Percentiles rank a stretch among this genome's conserved stretches.
These are phyloP conservation scores for Corythornis cristatus DNA, from an alignment of 2,113 vertebrate genomes.

Conservation along the genomic window DNA sequence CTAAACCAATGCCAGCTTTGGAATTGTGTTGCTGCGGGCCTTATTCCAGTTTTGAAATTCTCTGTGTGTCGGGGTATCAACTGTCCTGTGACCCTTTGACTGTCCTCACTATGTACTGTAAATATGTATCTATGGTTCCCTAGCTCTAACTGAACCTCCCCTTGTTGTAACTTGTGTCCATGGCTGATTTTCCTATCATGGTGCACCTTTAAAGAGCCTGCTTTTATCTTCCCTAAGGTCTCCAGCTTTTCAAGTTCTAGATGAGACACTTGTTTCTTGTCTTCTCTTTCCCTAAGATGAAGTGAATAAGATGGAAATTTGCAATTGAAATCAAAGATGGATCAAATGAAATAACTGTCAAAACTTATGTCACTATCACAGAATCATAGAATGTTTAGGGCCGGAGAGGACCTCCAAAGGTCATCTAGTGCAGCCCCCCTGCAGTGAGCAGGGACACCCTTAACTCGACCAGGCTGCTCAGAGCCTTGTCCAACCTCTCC, in stretches of 20 bases:
- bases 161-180: background rate
- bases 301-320: background rate
- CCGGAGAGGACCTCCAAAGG: no score
- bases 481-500: no score
- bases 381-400: no score
- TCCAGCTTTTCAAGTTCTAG: background rate
- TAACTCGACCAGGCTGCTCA: no score
- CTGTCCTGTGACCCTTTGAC: fast-evolving
- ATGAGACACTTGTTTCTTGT: background rate
- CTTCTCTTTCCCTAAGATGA: background rate
- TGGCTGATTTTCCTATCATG: background rate
- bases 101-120: background rate
- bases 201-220: background rate
- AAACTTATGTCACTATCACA: no score
- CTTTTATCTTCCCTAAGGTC: background rate
- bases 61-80: background rate
- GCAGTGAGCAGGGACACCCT: no score
- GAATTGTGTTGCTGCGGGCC: background rate
- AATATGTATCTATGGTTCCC: background rate
- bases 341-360: background rate
- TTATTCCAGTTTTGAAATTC: background rate
- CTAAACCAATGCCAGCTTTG: background rate
- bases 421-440: no score
- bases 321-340: background rate
- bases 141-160: background rate